Evolutionary conservation across 2,113 vertebrate species (phyloP).

Genomic region (Gymnocephalus cernua): DNA sequence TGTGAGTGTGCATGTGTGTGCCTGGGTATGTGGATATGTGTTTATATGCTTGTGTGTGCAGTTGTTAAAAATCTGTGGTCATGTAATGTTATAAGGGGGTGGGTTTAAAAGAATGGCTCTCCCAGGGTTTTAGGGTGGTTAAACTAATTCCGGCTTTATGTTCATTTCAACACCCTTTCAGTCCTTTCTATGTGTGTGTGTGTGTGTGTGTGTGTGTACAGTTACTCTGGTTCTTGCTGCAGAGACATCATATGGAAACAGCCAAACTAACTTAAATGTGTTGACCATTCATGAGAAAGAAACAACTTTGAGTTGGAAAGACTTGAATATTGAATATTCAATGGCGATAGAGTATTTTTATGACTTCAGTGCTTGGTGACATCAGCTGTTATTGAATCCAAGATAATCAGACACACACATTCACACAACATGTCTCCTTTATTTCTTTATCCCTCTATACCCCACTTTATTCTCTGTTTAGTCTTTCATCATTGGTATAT

Average conservation of each 20-base stretch:
- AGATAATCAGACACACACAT: constrained; percentile 43
- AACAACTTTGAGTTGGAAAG: constrained; percentile 13
- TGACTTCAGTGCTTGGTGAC: constrained; percentile 25
- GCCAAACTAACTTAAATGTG: constrained; percentile 30
- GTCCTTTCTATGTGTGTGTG: constrained; percentile 59
- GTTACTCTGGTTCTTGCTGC: constrained; percentile 4
- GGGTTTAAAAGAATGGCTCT: constrained; percentile 70
- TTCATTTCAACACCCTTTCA: constrained; percentile 75
- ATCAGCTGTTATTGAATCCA: constrained; percentile 40
- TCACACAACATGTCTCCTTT: constrained; percentile 32
- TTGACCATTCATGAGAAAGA: neutral
- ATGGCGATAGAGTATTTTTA: constrained; percentile 21
- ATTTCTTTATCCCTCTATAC: constrained; percentile 47
- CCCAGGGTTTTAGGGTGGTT: constrained; percentile 79
- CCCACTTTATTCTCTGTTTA: constrained; percentile 55
- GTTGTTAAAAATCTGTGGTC: constrained; percentile 71
- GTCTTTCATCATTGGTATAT: constrained; percentile 74
- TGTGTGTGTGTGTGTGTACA: constrained; percentile 16
- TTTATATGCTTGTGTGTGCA: constrained; percentile 47
- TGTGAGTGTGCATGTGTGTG: constrained; percentile 17
- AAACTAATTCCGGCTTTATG: constrained; percentile 81
- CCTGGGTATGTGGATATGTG: constrained; percentile 14
- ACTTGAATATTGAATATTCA: neutral
- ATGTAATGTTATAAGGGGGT: constrained; percentile 78
- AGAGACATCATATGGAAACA: constrained; percentile 24